phyloP scores from a whole-genome alignment of 92 coral and sea anemone species.

The Umimayanthus kanabou region DNA sequence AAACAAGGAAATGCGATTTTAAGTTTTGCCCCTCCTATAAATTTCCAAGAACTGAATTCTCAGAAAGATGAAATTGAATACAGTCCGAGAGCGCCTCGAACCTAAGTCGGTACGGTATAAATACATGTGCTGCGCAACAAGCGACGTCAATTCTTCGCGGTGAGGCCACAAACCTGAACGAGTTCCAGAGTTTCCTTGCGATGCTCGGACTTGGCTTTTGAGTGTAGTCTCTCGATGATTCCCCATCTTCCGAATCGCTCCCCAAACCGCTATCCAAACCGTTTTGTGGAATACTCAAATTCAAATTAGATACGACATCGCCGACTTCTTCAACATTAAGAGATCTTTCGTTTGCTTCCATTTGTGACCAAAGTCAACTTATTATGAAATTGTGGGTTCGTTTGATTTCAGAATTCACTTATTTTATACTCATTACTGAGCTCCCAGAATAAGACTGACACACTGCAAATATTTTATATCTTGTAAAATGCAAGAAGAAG shows the following conservation, averaged over 20 bases:
- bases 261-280: slow-evolving; percentile 25
- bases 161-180: slow-evolving; percentile 25
- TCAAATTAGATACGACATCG: not conserved
- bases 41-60: slow-evolving; percentile 20
- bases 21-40: not conserved
- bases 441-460: not conserved
- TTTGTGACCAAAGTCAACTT: not conserved
- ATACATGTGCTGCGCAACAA: not conserved
- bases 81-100: not conserved
- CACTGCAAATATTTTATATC: not conserved
- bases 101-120: not conserved
- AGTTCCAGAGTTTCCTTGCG: slow-evolving; percentile 30
- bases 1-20: not conserved
- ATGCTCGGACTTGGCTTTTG: slow-evolving; percentile 26
- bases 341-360: not conserved
- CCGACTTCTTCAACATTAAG: not conserved
- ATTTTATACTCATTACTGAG: not conserved
- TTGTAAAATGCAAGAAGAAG: not conserved
- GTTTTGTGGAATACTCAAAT: not conserved
- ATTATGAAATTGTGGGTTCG: too few relatives aligned
- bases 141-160: not conserved
- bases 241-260: slow-evolving; percentile 33
- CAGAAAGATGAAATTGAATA: not conserved
- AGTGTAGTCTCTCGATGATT: not conserved
- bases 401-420: not conserved